Evolutionary conservation across 2,797 vertebrate species (phyloP).

Genomic region (Somateria mollissima): DNA sequence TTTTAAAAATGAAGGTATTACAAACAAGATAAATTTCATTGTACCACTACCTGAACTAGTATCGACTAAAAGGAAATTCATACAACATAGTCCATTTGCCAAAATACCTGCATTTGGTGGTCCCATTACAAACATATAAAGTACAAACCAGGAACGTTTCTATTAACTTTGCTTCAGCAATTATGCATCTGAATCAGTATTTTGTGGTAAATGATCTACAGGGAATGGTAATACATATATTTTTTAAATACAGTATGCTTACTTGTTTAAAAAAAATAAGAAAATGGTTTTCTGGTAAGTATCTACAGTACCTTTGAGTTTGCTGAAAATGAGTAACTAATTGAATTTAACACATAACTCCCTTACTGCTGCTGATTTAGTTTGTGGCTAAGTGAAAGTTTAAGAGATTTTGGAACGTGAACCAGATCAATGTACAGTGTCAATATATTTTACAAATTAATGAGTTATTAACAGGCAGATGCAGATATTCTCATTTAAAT

Average conservation of each 20-base stretch:
- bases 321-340: conserved; percentile 15
- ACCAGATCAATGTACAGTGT: conserved; percentile 12
- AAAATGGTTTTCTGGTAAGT: background rate
- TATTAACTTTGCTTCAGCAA: conserved; percentile 39
- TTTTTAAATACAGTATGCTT: background rate
- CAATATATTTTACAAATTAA: conserved; percentile 21
- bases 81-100: background rate
- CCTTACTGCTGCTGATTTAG: background rate
- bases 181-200: background rate
- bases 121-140: conserved; percentile 46
- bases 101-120: conserved; percentile 27
- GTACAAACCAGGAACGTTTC: conserved; percentile 34
- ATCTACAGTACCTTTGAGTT: background rate
- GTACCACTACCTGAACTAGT: conserved; percentile 72
- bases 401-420: background rate
- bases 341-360: conserved; percentile 9
- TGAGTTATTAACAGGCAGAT: background rate
- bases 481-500: conserved; percentile 2
- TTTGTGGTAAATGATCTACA: background rate
- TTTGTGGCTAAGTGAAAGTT: conserved; percentile 2
- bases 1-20: conserved; percentile 76
- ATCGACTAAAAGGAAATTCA: conserved; percentile 53
- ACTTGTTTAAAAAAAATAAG: background rate
- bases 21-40: conserved; percentile 73
- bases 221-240: background rate